These are phyloP conservation scores for Drosophila ogumai DNA, from an alignment of 1,140 invertebrate genomes.

Conservation along the genomic window DNA sequence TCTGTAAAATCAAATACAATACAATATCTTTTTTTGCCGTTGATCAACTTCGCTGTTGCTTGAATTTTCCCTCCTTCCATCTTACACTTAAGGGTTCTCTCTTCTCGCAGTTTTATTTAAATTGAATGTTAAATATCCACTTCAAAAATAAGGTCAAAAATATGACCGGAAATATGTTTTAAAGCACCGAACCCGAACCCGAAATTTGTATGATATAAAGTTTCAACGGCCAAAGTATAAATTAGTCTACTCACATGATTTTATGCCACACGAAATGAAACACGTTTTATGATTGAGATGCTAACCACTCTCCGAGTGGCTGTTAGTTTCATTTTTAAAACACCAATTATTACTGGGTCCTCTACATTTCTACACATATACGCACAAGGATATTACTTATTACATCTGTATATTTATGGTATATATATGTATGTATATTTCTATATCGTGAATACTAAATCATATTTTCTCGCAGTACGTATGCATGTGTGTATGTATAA, in stretches of 20 bases:
- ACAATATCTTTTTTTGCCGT: no score
- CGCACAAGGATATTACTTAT: conserved; percentile 63
- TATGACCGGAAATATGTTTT: neutral
- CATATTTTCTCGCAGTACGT: conserved; percentile 26
- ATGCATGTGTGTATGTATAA: conserved; percentile 29
- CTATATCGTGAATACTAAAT: conserved; percentile 36
- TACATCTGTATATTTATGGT: conserved; percentile 29
- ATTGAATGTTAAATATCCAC: neutral
- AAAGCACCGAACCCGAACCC: neutral
- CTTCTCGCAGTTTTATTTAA: no score
- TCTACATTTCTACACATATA: conserved; percentile 73
- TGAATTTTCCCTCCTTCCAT: neutral
- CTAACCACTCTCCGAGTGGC: conserved; percentile 1
- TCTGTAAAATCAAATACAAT: no score
- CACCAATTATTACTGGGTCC: conserved; percentile 67
- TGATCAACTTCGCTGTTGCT: neutral
- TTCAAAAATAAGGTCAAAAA: neutral
- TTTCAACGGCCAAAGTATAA: no score
- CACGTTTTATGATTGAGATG: conserved; percentile 8
- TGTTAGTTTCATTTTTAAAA: conserved; percentile 59
- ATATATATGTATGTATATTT: conserved; percentile 24
- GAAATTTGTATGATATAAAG: neutral
- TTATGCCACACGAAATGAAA: neutral
- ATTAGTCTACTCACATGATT: neutral
- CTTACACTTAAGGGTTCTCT: neutral